Evolutionary conservation across 2,888 invertebrate genomes (phyloP).

Genomic region (Cecidostiba fungosa): DNA sequence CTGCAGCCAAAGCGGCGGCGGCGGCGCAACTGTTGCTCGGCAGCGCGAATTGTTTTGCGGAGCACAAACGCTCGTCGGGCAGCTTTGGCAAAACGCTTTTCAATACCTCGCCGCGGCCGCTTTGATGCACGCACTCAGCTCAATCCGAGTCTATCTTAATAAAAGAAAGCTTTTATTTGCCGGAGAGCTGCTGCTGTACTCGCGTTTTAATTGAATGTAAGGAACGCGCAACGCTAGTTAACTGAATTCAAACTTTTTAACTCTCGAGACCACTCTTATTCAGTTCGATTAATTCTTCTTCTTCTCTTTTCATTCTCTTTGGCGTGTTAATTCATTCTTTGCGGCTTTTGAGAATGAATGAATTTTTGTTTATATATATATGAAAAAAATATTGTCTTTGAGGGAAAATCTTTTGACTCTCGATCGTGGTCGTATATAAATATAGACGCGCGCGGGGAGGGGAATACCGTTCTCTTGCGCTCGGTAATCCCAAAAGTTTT

Average conservation of each 20-base stretch:
- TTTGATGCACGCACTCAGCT: background rate
- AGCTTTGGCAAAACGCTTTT: slow-evolving; percentile 28
- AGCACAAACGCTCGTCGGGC: background rate
- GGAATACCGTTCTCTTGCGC: background rate
- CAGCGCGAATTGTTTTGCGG: slow-evolving; percentile 33
- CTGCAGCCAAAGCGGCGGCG: slow-evolving; percentile 12
- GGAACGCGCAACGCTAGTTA: background rate
- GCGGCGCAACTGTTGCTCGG: slow-evolving; percentile 38
- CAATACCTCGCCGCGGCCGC: background rate
- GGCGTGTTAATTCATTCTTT: too few relatives aligned
- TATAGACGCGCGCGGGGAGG: background rate
- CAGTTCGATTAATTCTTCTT: background rate
- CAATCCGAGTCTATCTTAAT: slow-evolving; percentile 11
- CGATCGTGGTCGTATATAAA: too few relatives aligned
- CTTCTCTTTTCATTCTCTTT: too few relatives aligned
- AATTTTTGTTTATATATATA: background rate
- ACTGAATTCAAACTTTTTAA: background rate
- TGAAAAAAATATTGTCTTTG: background rate
- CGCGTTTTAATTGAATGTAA: background rate
- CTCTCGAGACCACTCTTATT: background rate
- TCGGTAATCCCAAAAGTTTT: background rate
- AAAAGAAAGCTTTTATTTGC: background rate
- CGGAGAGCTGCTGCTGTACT: background rate
- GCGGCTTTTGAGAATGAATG: too few relatives aligned
- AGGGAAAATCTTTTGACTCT: background rate